These are phyloP conservation scores for Theristicus caerulescens DNA, from an alignment of 2,113 vertebrate genomes.

Conservation along the genomic window DNA sequence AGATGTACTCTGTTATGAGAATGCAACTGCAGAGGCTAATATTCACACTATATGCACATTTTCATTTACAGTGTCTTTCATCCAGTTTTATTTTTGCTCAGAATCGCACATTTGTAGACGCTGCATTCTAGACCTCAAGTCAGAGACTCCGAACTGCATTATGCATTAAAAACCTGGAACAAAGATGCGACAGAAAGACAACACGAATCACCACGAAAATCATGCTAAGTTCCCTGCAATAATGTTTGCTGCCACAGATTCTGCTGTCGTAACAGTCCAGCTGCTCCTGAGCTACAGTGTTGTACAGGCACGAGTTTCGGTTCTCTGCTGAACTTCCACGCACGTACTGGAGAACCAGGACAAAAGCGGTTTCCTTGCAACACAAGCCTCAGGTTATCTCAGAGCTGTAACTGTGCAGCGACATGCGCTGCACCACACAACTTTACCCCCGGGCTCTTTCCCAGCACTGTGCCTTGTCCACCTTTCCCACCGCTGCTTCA, in stretches of 20 bases:
- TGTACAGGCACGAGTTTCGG: neutral
- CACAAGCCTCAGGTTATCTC: neutral
- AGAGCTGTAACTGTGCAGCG: fast-evolving
- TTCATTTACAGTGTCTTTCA: neutral
- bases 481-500: neutral
- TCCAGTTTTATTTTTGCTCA: neutral
- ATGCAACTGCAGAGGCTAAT: neutral
- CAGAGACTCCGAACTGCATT: fast-evolving
- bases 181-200: neutral
- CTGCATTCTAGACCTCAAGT: neutral
- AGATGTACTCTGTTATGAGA: fast-evolving
- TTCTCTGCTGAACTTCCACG: neutral
- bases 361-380: neutral
- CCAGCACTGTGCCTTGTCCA: fast-evolving
- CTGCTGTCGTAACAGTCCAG: neutral
- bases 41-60: neutral
- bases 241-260: neutral
- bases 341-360: neutral
- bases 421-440: neutral
- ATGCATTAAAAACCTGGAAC: neutral
- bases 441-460: neutral
- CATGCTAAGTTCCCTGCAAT: neutral
- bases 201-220: neutral
- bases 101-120: neutral
- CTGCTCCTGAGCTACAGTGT: neutral